phyloP scores from a whole-genome alignment of 2,888 invertebrate species.

The Melinaea marsaeus region DNA sequence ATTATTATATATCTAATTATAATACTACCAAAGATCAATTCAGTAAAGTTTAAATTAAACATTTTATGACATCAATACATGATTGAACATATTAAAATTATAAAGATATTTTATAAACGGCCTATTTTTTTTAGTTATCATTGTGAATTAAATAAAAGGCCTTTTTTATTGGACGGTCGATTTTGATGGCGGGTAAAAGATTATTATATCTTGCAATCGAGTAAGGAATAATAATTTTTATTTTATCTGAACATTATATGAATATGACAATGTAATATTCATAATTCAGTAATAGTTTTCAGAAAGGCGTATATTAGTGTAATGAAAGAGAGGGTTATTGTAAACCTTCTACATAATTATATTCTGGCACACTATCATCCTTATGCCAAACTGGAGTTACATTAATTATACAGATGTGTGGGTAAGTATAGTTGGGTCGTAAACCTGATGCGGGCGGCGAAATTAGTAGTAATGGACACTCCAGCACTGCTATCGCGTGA shows the following conservation, averaged over 20 bases:
- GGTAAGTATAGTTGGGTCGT: constrained; percentile 32
- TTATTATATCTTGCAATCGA: constrained; percentile 7
- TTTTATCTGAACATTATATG: too few species aligned
- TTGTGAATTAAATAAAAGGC: constrained; percentile 22
- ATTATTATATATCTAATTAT: too few species aligned
- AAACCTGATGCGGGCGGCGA: constrained; percentile 38
- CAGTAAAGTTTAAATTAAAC: not conserved
- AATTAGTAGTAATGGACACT: constrained; percentile 59
- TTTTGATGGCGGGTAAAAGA: constrained; percentile 8
- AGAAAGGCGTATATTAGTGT: too few species aligned
- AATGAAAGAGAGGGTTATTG: too few species aligned
- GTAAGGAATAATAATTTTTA: not conserved
- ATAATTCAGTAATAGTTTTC: too few species aligned
- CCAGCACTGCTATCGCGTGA: constrained; percentile 52
- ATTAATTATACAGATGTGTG: constrained; percentile 10
- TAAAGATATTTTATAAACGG: constrained; percentile 17
- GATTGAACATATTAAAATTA: not conserved
- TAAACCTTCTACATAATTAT: too few species aligned
- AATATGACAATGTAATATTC: too few species aligned
- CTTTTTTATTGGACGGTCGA: constrained; percentile 15
- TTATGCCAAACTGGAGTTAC: not conserved
- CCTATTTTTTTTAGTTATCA: constrained; percentile 26
- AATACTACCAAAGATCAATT: not conserved
- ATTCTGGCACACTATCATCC: too few species aligned
- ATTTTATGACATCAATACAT: too few species aligned